Conservation (phyloP, 2,113 vertebrate species). For the Chlorodrepanis virens region DNA sequence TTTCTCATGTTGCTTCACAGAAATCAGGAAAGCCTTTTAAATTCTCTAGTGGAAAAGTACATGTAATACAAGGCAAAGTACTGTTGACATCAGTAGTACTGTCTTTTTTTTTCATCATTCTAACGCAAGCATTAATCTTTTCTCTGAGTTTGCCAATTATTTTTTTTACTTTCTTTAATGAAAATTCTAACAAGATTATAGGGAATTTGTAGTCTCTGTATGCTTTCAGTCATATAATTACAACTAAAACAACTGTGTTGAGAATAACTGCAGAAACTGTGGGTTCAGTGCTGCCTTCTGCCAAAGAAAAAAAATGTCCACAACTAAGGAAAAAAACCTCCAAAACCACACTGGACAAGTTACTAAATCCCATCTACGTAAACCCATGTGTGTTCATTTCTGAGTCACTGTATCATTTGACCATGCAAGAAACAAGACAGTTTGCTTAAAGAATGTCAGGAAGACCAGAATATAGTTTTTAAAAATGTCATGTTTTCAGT, state of each 20-base stretch:
- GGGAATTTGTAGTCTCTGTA: neutral
- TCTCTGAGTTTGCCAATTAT: neutral
- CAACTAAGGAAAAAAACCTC: neutral
- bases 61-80: neutral
- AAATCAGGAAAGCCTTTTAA: neutral
- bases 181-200: neutral
- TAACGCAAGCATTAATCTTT: neutral
- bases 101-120: neutral
- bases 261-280: neutral
- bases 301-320: neutral
- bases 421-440: neutral
- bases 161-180: neutral
- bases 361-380: conserved; percentile 31
- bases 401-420: conserved; percentile 37
- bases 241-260: neutral
- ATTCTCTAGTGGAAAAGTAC: neutral
- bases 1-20: neutral
- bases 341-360: neutral
- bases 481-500: neutral
- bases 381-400: neutral
- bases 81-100: neutral
- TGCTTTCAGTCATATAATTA: neutral
- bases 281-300: neutral
- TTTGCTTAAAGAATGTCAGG: neutral
- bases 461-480: neutral